These are phyloP conservation scores for Stomorhina lunata DNA, from an alignment of 2,888 invertebrate species.

Conservation along the genomic window DNA sequence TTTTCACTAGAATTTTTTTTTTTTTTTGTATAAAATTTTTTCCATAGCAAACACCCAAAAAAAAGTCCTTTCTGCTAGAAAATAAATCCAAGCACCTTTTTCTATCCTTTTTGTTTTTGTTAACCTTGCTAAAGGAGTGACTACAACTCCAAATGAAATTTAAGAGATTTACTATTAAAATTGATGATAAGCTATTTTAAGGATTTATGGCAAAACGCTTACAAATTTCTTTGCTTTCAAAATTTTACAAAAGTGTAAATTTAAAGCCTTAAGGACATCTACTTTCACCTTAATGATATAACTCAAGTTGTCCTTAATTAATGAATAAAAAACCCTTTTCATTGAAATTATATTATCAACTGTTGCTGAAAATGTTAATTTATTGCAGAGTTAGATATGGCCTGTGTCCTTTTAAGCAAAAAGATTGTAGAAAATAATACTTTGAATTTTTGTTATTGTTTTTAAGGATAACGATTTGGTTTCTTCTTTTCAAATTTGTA, in stretches of 20 bases:
- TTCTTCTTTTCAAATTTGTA: no score
- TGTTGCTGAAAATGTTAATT: no score
- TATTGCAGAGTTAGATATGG: no score
- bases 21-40: no score
- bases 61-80: slow-evolving; percentile 5
- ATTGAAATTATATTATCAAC: no score
- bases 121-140: not conserved
- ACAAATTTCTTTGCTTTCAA: no score
- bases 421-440: no score
- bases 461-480: no score
- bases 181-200: slow-evolving; percentile 35
- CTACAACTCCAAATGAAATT: not conserved
- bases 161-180: slow-evolving; percentile 31
- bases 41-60: not conserved
- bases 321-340: slow-evolving; percentile 12
- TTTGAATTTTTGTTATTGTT: no score
- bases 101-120: not conserved
- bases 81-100: slow-evolving; percentile 28
- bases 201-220: no score
- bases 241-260: no score
- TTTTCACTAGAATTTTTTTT: not conserved
- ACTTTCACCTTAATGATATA: not conserved
- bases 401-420: no score
- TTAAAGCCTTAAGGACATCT: not conserved
- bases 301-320: slow-evolving; percentile 37